These are phyloP conservation scores for Drosophila insularis DNA, from an alignment of 1,140 invertebrate species.

Conservation along the genomic window DNA sequence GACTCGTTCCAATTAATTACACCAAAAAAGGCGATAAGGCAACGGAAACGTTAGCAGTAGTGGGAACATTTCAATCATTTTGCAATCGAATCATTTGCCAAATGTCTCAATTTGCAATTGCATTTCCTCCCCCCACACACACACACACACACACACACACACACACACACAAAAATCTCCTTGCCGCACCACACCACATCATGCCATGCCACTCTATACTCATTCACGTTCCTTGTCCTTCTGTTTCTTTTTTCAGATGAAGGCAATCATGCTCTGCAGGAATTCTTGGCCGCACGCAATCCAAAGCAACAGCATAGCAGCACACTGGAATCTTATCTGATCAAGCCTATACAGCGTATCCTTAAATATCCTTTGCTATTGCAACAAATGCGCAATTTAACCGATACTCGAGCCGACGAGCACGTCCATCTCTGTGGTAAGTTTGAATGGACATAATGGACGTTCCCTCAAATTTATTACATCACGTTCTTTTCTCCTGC, in stretches of 20 bases:
- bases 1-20: conserved; percentile 72
- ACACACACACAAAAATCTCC: too few species aligned
- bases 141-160: too few species aligned
- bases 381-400: conserved; percentile 96
- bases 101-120: conserved; percentile 70
- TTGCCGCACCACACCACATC: conserved; percentile 4
- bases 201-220: background rate
- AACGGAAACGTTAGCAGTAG: conserved; percentile 4
- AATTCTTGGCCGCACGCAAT: conserved; percentile 96
- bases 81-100: conserved; percentile 77
- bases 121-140: conserved; percentile 26
- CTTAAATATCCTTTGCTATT: conserved; percentile 98
- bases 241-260: conserved; percentile 86
- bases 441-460: conserved; percentile 44
- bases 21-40: conserved; percentile 50
- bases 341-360: conserved; percentile 99
- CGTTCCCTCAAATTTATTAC: background rate
- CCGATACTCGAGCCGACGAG: conserved; percentile 95
- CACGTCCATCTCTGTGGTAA: conserved; percentile 95
- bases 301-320: conserved; percentile 97
- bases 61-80: conserved; percentile 11
- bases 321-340: conserved; percentile 98
- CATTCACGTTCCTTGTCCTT: background rate
- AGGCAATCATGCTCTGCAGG: conserved; percentile 97
- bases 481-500: conserved; percentile 36